Conservation (phyloP, 2,888 invertebrate species). For the Dryomyza anilis region DNA sequence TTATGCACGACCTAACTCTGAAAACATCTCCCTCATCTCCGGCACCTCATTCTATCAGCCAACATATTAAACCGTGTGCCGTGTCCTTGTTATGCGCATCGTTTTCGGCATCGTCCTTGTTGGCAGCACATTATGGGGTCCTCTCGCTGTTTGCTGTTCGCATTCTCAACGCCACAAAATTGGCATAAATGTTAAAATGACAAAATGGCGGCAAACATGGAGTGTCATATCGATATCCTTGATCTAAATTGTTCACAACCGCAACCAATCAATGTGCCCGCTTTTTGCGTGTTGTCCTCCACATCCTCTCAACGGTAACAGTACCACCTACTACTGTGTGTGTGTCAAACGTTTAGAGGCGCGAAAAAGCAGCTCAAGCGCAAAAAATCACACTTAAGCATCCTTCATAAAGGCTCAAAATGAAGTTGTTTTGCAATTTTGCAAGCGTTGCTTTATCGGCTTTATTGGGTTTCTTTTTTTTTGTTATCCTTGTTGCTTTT, state of each 20-base stretch:
- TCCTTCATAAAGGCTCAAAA: slow-evolving; percentile 1
- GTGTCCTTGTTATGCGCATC: slow-evolving; percentile 39
- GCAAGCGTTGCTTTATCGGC: too few relatives aligned
- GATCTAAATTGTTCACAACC: slow-evolving; percentile 55
- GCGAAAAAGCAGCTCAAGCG: slow-evolving; percentile 4
- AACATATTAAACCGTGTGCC: too few relatives aligned
- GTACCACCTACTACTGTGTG: not conserved
- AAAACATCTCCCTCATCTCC: too few relatives aligned
- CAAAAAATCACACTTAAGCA: not conserved
- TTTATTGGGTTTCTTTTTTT: too few relatives aligned
- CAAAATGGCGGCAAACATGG: slow-evolving; percentile 46
- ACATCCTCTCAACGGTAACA: not conserved
- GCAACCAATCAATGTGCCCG: slow-evolving; percentile 49
- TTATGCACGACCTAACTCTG: not conserved
- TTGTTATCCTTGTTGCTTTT: too few relatives aligned
- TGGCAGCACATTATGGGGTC: not conserved
- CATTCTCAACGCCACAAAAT: slow-evolving; percentile 27
- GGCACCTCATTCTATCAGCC: too few relatives aligned
- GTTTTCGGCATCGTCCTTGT: not conserved
- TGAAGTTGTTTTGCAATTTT: slow-evolving; percentile 12
- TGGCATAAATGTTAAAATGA: slow-evolving; percentile 41
- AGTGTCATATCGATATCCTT: slow-evolving; percentile 50
- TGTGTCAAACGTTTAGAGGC: not conserved
- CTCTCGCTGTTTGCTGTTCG: slow-evolving; percentile 21
- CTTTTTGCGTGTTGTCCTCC: not conserved